Conservation (phyloP, 2,113 vertebrate species). For the Lampris incognitus region DNA sequence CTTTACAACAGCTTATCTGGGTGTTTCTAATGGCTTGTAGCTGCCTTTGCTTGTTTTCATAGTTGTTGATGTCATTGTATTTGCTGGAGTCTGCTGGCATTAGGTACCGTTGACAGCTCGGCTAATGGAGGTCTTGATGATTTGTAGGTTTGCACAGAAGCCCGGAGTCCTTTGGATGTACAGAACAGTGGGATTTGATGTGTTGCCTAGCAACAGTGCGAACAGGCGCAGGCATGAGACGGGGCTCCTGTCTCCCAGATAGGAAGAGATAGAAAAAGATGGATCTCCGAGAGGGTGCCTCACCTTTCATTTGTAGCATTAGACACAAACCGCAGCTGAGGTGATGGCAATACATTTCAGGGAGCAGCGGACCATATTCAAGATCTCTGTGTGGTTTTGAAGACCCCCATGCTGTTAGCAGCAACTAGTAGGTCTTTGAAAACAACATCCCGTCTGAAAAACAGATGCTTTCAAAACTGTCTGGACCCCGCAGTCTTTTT, state of each 20-base stretch:
- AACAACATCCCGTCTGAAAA: conserved; percentile 20
- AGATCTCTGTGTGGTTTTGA: conserved; percentile 21
- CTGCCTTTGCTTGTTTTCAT: conserved; percentile 25
- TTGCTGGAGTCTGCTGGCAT: conserved; percentile 61
- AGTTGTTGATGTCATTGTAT: conserved; percentile 48
- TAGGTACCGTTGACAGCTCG: conserved; percentile 67
- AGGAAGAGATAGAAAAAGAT: conserved; percentile 53
- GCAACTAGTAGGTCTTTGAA: conserved; percentile 22
- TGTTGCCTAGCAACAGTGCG: conserved; percentile 81
- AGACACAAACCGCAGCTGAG: conserved; percentile 47
- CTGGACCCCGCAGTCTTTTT: neutral
- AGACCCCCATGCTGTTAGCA: conserved; percentile 22
- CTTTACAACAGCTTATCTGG: neutral
- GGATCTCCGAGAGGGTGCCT: conserved; percentile 49
- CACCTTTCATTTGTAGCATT: conserved; percentile 77
- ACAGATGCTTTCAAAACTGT: conserved; percentile 24
- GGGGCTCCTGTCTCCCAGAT: conserved; percentile 53
- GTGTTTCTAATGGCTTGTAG: conserved; percentile 33
- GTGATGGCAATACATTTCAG: conserved; percentile 46
- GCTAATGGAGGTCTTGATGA: conserved; percentile 73
- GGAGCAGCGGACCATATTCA: conserved; percentile 6
- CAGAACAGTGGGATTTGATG: conserved; percentile 67
- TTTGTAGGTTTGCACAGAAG: conserved; percentile 71
- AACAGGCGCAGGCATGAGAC: conserved; percentile 47
- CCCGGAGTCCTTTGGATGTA: conserved; percentile 61